Percentiles rank a stretch among this genome's conserved stretches.
Evolutionary conservation across 2,888 invertebrate genomes (phyloP).

Genomic region (Drosophila mimica): DNA sequence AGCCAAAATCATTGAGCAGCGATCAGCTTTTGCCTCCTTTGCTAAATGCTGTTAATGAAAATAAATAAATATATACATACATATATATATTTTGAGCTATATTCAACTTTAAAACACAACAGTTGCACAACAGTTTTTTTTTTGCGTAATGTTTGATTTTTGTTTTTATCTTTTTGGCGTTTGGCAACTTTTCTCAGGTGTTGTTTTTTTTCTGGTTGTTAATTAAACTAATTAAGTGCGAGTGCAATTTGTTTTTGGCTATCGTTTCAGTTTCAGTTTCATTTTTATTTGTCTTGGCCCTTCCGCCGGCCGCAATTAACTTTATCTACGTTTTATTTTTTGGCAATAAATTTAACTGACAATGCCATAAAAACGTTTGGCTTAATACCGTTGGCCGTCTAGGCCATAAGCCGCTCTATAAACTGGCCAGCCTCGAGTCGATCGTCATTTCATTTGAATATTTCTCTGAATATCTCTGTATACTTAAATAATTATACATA

Average conservation of each 20-base stretch:
- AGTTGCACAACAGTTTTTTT: constrained; percentile 47
- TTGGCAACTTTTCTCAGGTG: constrained; percentile 39
- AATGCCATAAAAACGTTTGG: constrained; percentile 52
- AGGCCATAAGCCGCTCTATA: constrained; percentile 71
- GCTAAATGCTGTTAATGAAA: constrained; percentile 61
- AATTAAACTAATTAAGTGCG: constrained; percentile 75
- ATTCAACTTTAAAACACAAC: constrained; percentile 44
- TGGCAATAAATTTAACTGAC: constrained; percentile 49
- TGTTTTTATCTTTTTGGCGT: constrained; percentile 12
- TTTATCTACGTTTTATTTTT: constrained; percentile 29
- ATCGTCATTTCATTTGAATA: constrained; percentile 49
- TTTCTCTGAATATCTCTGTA: background rate
- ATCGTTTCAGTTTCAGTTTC: constrained; percentile 2
- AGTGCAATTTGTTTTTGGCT: constrained; percentile 44
- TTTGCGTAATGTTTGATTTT: constrained; percentile 22
- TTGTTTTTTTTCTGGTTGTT: constrained; percentile 33
- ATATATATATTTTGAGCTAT: constrained; percentile 9
- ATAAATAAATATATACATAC: background rate
- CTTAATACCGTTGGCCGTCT: constrained; percentile 65
- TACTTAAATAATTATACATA: constrained; percentile 11
- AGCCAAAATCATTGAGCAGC: constrained; percentile 29
- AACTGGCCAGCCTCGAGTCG: constrained; percentile 56
- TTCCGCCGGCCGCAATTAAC: constrained; percentile 51
- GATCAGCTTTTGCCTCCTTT: constrained; percentile 10
- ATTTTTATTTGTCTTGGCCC: constrained; percentile 49